Evolutionary conservation across 2,797 vertebrate species (phyloP).

Genomic region (Enteromius fasciolatus): DNA sequence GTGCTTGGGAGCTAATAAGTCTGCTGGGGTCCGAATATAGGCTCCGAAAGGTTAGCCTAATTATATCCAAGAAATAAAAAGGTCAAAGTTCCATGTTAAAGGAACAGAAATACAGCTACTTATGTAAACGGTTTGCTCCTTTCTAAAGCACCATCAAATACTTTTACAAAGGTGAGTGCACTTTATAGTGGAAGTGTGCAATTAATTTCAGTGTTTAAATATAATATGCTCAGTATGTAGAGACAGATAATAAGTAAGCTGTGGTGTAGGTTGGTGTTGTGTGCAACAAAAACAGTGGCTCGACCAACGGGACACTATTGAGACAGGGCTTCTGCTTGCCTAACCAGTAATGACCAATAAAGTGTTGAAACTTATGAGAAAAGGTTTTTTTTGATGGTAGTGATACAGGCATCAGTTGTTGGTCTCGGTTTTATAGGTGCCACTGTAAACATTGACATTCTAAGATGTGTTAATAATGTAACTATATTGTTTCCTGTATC

Average conservation of each 20-base stretch:
- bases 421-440: background rate
- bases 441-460: background rate
- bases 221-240: background rate
- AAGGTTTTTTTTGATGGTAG: too few relatives aligned
- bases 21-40: constrained; percentile 70
- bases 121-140: constrained; percentile 69
- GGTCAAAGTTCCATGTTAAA: constrained; percentile 76
- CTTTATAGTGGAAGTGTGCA: constrained; percentile 68
- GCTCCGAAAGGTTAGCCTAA: constrained; percentile 81
- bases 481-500: background rate
- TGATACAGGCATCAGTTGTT: background rate
- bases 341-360: too few relatives aligned
- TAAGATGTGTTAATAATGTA: background rate
- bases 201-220: background rate
- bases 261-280: background rate
- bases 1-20: constrained; percentile 75
- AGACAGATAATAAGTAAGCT: background rate
- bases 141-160: constrained; percentile 74
- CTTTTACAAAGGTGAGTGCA: constrained; percentile 71
- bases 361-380: background rate
- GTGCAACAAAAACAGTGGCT: too few relatives aligned
- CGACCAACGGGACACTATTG: background rate
- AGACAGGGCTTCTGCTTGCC: background rate
- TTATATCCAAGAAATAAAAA: constrained; percentile 83
- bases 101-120: constrained; percentile 69